Evolutionary conservation across 2,888 invertebrate genomes (phyloP), one percentile per base, ranked within the genome.

Genomic region (Nineta flava): DNA sequence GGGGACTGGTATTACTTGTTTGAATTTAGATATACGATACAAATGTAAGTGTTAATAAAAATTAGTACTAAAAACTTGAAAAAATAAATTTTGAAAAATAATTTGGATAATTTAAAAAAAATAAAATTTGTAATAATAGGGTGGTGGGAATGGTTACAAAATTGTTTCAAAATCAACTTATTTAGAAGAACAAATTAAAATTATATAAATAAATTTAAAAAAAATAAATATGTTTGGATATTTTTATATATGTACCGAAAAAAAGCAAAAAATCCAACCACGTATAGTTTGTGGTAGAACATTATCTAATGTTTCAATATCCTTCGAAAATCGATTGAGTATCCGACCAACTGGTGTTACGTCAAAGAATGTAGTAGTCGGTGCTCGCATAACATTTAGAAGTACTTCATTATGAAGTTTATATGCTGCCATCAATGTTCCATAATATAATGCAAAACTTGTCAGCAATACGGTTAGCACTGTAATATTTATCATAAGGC

Each of bases 331-430:
- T 57, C 85, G 75, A 73, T 84, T 85, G 67, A 86, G 75, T 64
- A 85, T 76, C 64, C 87, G 74, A 65, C 87, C 86, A 55, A 80
- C 72, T 54, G 87, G 86, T 60, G 85, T 87, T 58, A 83, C 80
- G 69, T 87, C 85, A 74, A 81, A 86, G 74, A 84, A 86, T 62
- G 77, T 76, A 62, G 75, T 72, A 67, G 75, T 69, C 51, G 83
- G 81, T 58, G 78, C 77, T 63, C 76, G 73, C 60, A 87, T 67
- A 61, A 83, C 75, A 62, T 78, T 75, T 57, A 62, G 64, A 58
- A 86, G 73, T 66, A 83, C 71, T 57, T 70, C 68, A 59, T 71
- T 67, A 72, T 85, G 85, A 60, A 85, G 73, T 60, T 70, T 65
- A 62, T 71, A 69, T 60, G 77, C 74, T 57, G 75, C 77, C 58